Conservation (phyloP, 1,140 invertebrate genomes). For the Procambarus clarkii region DNA sequence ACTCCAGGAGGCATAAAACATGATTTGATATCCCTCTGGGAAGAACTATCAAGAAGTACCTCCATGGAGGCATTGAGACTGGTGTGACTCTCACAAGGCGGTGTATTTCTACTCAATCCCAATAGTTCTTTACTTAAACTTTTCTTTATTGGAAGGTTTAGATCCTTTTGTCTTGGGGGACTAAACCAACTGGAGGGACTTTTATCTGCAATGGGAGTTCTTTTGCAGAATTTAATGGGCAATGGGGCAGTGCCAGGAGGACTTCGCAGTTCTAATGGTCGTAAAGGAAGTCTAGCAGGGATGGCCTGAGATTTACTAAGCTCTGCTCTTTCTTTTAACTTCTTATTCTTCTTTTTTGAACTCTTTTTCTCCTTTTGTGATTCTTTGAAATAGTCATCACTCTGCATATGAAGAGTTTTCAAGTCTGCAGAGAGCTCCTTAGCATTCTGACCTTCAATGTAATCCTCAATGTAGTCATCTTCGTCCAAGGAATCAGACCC, state of each 20-base stretch:
- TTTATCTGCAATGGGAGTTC: slow-evolving; percentile 81
- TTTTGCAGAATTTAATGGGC: slow-evolving; percentile 86
- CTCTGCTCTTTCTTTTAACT: slow-evolving; percentile 26
- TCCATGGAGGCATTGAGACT: slow-evolving; percentile 79
- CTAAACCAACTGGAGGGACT: slow-evolving; percentile 82
- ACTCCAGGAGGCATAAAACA: slow-evolving; percentile 76
- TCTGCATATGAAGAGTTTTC: slow-evolving; percentile 75
- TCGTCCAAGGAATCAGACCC: slow-evolving; percentile 72
- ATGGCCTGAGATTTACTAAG: slow-evolving; percentile 63
- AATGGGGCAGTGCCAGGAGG: slow-evolving; percentile 87
- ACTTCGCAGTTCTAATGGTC: slow-evolving; percentile 82
- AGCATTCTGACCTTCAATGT: slow-evolving; percentile 67
- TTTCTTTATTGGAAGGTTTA: slow-evolving; percentile 81
- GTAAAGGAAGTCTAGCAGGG: slow-evolving; percentile 30
- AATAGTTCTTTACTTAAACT: slow-evolving; percentile 81
- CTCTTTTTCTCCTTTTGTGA: slow-evolving; percentile 31
- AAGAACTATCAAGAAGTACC: slow-evolving; percentile 76
- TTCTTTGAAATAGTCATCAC: slow-evolving; percentile 38
- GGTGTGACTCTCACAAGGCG: slow-evolving; percentile 83
- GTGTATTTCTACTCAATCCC: slow-evolving; percentile 81
- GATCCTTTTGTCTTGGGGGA: slow-evolving; percentile 82
- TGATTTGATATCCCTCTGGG: slow-evolving; percentile 76
- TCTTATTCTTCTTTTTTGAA: slow-evolving; percentile 27
- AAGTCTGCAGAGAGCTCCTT: slow-evolving; percentile 75
- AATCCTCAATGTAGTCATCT: slow-evolving; percentile 71